Evolutionary conservation across 2,797 vertebrate species (phyloP), one percentile per base, ranked within the genome.

Genomic region (Sebastes paucispinis): DNA sequence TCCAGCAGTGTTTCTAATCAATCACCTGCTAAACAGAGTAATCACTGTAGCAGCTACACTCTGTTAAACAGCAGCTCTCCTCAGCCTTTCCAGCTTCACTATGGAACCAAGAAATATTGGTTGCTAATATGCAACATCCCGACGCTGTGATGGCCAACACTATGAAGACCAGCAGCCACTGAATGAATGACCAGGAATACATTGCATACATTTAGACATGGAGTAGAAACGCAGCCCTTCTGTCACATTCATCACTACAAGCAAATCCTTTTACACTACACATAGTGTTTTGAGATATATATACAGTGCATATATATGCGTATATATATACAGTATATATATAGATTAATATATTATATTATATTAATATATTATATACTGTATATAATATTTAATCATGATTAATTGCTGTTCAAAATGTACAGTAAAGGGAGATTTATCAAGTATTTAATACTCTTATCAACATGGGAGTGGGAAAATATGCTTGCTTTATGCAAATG

Each of bases 11-110:
- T 84, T 90, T 86, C 87, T 92, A 93, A 95, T 95, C 94, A 94
- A 94, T 95, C 93, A 94, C 88, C 90, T 88, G 86, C 91, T 94
- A 94, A 94, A 94, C 91, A 94, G 91, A 93, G 91, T 94, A 93
- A 94, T 94, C 92, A 93, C 91, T 89, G 85, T 82, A 91, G 90
- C 91, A 91, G 91, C 91, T 81, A 90, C 90, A 94, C 88, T 94
- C 90, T 93, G 91, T 94, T 94, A 90, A 93, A 94, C 90, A 93
- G 83, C 76, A 75, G 73, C 88, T 89, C 90, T 90, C 83, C 82
- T 73, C 87, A 85, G 87, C 81, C 83, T 91, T 84, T 85, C 86
- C 85, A 81, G 86, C 78, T 79, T 29, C 29, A 81, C 75, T 82
- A 70, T 70, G 68, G 81, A 65, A 86, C 67, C 55, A 64, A 81